Evolutionary conservation across 2,113 vertebrate species (phyloP).

Genomic region (Notarius quadriscutis): DNA sequence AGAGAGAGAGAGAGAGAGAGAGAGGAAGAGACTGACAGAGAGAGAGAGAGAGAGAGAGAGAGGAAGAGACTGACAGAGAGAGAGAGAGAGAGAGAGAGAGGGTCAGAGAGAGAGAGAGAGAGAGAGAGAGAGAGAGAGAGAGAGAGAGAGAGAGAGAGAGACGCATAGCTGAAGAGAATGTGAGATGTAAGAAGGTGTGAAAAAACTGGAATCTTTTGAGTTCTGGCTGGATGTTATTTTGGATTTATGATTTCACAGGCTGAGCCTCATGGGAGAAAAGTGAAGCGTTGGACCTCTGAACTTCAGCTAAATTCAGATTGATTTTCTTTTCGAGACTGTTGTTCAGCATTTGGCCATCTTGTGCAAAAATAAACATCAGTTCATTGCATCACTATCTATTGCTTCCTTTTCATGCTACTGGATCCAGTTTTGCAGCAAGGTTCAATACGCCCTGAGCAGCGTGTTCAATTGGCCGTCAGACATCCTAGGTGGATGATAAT

Average conservation of each 20-base stretch:
- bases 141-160: no score
- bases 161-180: neutral
- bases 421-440: constrained; percentile 45
- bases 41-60: no score
- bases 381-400: constrained; percentile 50
- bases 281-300: constrained; percentile 34
- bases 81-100: no score
- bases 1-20: no score
- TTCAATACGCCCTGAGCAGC: constrained; percentile 28
- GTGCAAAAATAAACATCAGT: constrained; percentile 53
- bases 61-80: no score
- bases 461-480: constrained; percentile 7
- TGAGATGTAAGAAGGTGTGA: constrained; percentile 31
- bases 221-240: constrained; percentile 44
- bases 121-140: no score
- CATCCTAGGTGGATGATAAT: constrained; percentile 18
- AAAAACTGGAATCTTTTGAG: constrained; percentile 39
- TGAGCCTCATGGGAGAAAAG: constrained; percentile 24
- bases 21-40: no score
- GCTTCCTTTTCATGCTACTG: constrained; percentile 44
- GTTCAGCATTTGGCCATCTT: constrained; percentile 30
- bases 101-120: no score
- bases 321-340: constrained; percentile 46
- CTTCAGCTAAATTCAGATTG: constrained; percentile 50
- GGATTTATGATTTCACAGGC: constrained; percentile 51